Evolutionary conservation across 1,140 invertebrate species (phyloP), one percentile per base, ranked within the genome.

Genomic region (Drosophila rufa): DNA sequence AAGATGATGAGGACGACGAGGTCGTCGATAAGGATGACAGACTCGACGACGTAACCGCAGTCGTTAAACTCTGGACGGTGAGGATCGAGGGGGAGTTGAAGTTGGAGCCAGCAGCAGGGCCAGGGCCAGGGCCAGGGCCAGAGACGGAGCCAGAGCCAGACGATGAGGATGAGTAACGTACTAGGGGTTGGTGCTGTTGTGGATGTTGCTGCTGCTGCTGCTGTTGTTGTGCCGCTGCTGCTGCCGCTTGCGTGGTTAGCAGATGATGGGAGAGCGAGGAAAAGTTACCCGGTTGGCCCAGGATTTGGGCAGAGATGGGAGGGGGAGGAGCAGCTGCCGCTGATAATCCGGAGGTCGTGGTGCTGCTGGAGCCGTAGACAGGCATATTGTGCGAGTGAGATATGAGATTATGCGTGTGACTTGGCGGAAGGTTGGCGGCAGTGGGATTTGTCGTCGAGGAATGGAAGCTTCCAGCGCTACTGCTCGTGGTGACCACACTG

Each of bases 241-340:
- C 33, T 48, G 73, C 65, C 42, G 70, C 30, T 4, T 84, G 82
- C 50, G 81, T 66, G 9, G 53, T 62, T 36, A 92, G 19, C 36
- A 56, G 55, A 91, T 56, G 53, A 61, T 92, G 91, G 0, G 84
- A 75, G 22, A 80, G 59, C 9, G 73, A 61, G 14, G 86, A 64
- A 48, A 84, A 57, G 66, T 91, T 82, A 4, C 75, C 79, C 8
- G 77, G 45, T 71, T 92, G 87, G 15, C 71, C 45, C 7, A 84
- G 68, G 51, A 83, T 65, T 75, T 91, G 91, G 11, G 66, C 56
- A 12, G 73, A 60, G 38, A 56, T 56, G 47, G 91, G 64, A n/a
- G 83, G 60, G 14, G 83, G 60, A 22, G 27, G 12, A 6, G 51
- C 17, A 4, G 51, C 33, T 22, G 30, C 50, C 19, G 36, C 19